Base-by-base conservation (phyloP, 2,888 invertebrate genomes). In the Leucophenga maculata region DNA sequence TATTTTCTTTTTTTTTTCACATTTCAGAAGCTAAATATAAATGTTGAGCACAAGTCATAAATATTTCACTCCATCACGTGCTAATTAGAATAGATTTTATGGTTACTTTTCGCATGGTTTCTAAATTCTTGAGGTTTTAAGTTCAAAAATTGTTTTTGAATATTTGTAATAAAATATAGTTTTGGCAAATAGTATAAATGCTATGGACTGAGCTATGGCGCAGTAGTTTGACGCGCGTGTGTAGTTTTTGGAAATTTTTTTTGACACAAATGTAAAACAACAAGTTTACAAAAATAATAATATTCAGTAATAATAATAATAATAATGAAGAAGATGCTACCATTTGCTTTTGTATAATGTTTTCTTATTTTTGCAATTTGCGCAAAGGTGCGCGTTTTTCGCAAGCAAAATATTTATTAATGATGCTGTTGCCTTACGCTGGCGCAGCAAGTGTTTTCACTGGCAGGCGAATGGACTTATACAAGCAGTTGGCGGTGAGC, bases 31-130 rank as follows among this genome's bases (percentile, higher is more conserved):
- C 0, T 31, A 69, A 68, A 69, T 4, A 18, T 18, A 18, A 16
- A 50, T 4, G 50, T 4, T 18, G 18, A 6, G 50, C 14, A 11
- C 20, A 76, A 16, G 20, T 72, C 75, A 74, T 79, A 79, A 77
- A 80, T 74, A 75, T 71, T 74, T 76, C 68, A 71, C 20, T 70
- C 69, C 71, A 75, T 80, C 80, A 80, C 82, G 80, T 81, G 79
- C 72, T 59, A 65, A 64, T 77, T 65, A 46, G 20, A 50, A 14
- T 16, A 16, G 71, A 76, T 78, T 75, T 74, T 67, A 69, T 74
- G 76, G 73, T 73, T 71, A 72, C 71, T 79, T 79, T 78, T 78
- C 11, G 18, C 75, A 75, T 16, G 66, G 65, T 55, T 55, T 18
- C 11, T 3, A 3, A 20, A 20, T 22, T 32, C 26, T 59, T 59